phyloP scores from a whole-genome alignment of 2,888 invertebrate species.

The Ochropleura plecta region DNA sequence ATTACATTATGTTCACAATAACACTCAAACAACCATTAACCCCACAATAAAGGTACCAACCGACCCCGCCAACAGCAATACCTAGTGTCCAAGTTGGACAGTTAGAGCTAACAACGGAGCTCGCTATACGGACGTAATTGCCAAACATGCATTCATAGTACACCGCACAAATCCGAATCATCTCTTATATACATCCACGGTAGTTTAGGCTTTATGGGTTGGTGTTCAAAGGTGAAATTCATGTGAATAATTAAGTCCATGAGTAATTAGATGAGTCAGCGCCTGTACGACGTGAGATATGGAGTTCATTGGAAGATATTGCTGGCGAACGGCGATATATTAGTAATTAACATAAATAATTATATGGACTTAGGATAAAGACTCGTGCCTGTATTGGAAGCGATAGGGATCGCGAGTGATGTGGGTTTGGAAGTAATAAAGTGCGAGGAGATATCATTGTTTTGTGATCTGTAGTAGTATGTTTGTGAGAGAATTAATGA shows the following conservation, averaged over 20 bases:
- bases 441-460: neutral
- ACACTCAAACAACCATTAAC: conserved; percentile 5
- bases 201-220: conserved; percentile 5
- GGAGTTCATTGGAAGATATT: conserved; percentile 53
- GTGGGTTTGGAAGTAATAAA: neutral
- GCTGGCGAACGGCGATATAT: conserved; percentile 40
- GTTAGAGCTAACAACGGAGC: conserved; percentile 44
- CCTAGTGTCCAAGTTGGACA: conserved; percentile 38
- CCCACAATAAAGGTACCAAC: conserved; percentile 15
- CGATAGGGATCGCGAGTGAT: conserved; percentile 34
- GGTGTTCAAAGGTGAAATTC: conserved; percentile 1
- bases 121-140: conserved; percentile 37
- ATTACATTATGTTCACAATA: neutral
- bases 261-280: conserved; percentile 52
- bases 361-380: conserved; percentile 50
- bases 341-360: conserved; percentile 58
- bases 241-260: conserved; percentile 2
- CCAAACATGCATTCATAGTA: conserved; percentile 58
- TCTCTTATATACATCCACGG: neutral
- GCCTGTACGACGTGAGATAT: conserved; percentile 46
- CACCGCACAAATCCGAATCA: conserved; percentile 41
- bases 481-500: neutral
- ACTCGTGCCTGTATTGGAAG: neutral
- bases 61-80: conserved; percentile 6
- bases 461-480: neutral